These are phyloP conservation scores for Syritta pipiens DNA, from an alignment of 2,888 invertebrate genomes.

Conservation along the genomic window DNA sequence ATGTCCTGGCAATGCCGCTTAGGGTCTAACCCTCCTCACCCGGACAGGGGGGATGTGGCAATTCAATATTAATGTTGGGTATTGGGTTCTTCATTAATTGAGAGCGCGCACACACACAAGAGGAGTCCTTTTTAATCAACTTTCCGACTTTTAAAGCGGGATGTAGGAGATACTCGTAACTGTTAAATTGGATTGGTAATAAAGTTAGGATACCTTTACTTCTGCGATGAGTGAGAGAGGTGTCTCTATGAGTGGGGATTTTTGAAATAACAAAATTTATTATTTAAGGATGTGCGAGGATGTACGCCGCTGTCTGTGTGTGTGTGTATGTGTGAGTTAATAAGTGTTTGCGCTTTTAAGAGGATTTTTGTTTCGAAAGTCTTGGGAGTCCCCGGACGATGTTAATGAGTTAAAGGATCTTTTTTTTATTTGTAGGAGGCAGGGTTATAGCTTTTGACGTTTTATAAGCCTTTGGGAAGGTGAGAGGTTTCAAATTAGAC, in stretches of 20 bases:
- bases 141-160: slow-evolving; percentile 41
- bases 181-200: slow-evolving; percentile 61
- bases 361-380: slow-evolving; percentile 15
- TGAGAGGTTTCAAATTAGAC: too few relatives aligned
- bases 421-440: not conserved
- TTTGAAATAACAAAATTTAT: slow-evolving; percentile 57
- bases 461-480: too few relatives aligned
- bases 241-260: slow-evolving; percentile 33
- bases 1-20: too few relatives aligned
- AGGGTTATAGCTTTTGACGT: too few relatives aligned
- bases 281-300: slow-evolving; percentile 35
- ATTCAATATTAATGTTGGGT: slow-evolving; percentile 49
- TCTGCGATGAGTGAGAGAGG: slow-evolving; percentile 14
- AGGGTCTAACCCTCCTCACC: slow-evolving; percentile 1
- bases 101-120: not conserved
- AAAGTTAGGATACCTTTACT: slow-evolving; percentile 59
- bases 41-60: not conserved
- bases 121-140: slow-evolving; percentile 56
- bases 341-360: slow-evolving; percentile 25
- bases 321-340: slow-evolving; percentile 21
- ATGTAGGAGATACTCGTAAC: slow-evolving; percentile 21
- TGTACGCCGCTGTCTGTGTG: not conserved
- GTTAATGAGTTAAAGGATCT: slow-evolving; percentile 4
- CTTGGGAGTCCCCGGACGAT: not conserved
- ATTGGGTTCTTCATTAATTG: slow-evolving; percentile 29